Conservation (phyloP, 2,888 invertebrate species). For the Saturnia japonica region DNA sequence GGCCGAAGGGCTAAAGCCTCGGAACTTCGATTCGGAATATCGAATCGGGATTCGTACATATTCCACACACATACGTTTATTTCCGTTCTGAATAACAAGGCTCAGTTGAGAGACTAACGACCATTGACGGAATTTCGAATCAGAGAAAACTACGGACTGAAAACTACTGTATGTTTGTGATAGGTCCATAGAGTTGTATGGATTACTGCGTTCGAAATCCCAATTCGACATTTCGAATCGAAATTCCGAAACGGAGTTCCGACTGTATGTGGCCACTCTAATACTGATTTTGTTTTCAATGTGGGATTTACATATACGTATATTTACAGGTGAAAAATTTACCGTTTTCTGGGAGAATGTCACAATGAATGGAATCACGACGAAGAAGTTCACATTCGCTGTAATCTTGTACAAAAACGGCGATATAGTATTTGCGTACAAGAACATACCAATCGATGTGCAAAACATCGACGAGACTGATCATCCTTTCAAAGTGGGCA, state of each 20-base stretch:
- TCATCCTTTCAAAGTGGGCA: slow-evolving; percentile 98
- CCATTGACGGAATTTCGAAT: no score
- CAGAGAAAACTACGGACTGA: no score
- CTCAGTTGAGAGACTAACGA: no score
- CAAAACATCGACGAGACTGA: slow-evolving; percentile 89
- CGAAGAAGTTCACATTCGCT: slow-evolving; percentile 95
- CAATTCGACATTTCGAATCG: no score
- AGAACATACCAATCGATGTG: slow-evolving; percentile 89
- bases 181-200: no score
- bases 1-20: neutral
- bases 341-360: slow-evolving; percentile 98
- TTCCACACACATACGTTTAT: no score
- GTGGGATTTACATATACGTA: neutral
- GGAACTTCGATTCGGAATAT: no score
- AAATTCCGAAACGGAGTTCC: no score
- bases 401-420: slow-evolving; percentile 92
- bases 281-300: neutral
- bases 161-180: no score
- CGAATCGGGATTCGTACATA: no score
- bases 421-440: slow-evolving; percentile 96
- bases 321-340: slow-evolving; percentile 88
- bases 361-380: slow-evolving; percentile 88
- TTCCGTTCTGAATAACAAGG: no score
- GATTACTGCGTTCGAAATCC: no score
- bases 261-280: neutral